Conservation (phyloP, 2,113 vertebrate species). For the Electrona antarctica region DNA sequence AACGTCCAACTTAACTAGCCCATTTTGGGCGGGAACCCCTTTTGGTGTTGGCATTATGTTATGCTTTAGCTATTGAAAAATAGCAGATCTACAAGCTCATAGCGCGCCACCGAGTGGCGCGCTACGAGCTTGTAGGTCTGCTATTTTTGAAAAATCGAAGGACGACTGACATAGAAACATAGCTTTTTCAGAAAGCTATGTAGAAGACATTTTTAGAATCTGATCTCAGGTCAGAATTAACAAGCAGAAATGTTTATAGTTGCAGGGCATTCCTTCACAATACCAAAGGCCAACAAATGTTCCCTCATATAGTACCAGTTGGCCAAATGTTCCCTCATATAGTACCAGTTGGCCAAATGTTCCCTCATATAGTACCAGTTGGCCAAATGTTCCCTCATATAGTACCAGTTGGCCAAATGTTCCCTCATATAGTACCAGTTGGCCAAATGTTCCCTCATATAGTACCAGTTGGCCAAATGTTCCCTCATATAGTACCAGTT, state of each 20-base stretch:
- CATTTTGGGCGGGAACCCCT: too few relatives aligned
- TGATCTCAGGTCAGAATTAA: too few relatives aligned
- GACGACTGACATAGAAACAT: too few relatives aligned
- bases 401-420: constrained; percentile 15
- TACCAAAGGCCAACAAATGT: constrained; percentile 43
- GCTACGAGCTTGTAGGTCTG: too few relatives aligned
- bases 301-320: constrained; percentile 12
- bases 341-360: constrained; percentile 15
- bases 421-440: constrained; percentile 3
- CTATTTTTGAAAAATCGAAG: too few relatives aligned
- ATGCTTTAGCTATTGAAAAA: too few relatives aligned
- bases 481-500: constrained; percentile 12
- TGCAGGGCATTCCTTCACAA: constrained; percentile 41
- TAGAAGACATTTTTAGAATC: too few relatives aligned
- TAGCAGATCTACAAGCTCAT: too few relatives aligned
- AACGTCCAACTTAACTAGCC: constrained; percentile 59
- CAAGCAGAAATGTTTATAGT: constrained; percentile 39
- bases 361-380: constrained; percentile 3
- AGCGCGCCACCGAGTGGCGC: too few relatives aligned
- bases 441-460: constrained; percentile 19
- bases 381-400: constrained; percentile 19
- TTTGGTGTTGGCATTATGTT: too few relatives aligned
- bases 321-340: constrained; percentile 19
- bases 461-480: constrained; percentile 26
- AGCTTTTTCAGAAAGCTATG: too few relatives aligned